Evolutionary conservation across 53 echinoderm and acorn worm species (phyloP).

Genomic region (Stichopus horrens): DNA sequence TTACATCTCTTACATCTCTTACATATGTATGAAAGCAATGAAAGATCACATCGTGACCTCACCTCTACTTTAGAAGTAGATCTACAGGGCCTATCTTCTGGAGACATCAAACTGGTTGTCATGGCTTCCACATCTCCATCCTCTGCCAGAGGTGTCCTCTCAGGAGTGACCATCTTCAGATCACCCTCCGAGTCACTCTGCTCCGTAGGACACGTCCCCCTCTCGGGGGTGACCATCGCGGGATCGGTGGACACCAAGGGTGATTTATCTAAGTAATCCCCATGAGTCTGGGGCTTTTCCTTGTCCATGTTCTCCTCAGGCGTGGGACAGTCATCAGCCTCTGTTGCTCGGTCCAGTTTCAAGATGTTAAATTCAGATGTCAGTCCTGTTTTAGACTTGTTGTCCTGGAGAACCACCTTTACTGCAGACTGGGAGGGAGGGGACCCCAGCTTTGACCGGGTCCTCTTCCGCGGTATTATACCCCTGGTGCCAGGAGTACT

Average conservation of each 20-base stretch:
- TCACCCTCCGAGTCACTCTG: neutral
- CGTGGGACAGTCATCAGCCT: neutral
- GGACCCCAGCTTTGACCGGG: slow-evolving; percentile 20
- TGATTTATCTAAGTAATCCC: neutral
- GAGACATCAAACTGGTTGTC: slow-evolving; percentile 10
- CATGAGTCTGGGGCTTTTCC: neutral
- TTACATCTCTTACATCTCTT: neutral
- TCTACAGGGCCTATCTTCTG: neutral
- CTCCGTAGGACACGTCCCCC: neutral
- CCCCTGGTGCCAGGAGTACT: slow-evolving; percentile 12
- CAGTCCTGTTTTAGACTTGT: neutral
- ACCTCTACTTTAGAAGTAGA: neutral
- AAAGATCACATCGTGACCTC: neutral
- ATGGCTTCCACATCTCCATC: neutral
- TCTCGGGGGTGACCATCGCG: neutral
- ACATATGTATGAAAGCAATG: neutral
- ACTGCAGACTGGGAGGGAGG: slow-evolving; percentile 1
- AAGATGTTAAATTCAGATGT: slow-evolving; percentile 26
- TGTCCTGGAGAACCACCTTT: slow-evolving; percentile 21
- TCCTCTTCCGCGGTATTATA: slow-evolving; percentile 2
- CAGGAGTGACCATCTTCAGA: neutral
- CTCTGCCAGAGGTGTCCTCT: neutral
- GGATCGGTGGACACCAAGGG: neutral
- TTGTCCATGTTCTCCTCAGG: neutral
- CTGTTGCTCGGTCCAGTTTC: slow-evolving; percentile 14